Percentiles rank a stretch among this genome's conserved stretches.
Conservation (phyloP, 2,888 invertebrate species). For the Dryadula phaetusa region DNA sequence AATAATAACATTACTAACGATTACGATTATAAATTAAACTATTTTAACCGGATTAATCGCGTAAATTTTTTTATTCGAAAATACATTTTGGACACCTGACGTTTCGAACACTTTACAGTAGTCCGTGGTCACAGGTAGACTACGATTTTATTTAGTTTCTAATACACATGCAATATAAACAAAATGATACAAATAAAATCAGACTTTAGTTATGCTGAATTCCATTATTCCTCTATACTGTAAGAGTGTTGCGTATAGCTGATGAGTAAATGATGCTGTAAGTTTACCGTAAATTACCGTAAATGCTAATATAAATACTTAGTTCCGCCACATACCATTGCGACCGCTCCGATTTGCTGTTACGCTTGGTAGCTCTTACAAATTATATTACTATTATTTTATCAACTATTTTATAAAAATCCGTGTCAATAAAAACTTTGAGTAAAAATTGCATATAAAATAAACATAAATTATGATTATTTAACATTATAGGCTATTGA, state of each 20-base stretch:
- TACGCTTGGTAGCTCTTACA: conserved; percentile 56
- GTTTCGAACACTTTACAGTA: no score
- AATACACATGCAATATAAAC: no score
- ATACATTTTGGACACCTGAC: no score
- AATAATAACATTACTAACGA: no score
- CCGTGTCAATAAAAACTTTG: background rate
- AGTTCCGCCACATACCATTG: conserved; percentile 74
- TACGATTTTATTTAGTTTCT: no score
- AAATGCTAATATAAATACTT: conserved; percentile 70
- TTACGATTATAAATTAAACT: no score
- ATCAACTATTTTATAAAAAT: conserved; percentile 22
- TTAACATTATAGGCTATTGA: background rate
- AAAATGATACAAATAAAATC: background rate
- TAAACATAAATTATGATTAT: background rate
- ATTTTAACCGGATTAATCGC: no score
- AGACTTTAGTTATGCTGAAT: background rate
- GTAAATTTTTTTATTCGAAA: no score
- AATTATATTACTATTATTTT: conserved; percentile 40
- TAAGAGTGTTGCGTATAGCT: conserved; percentile 55
- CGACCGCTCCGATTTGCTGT: conserved; percentile 59
- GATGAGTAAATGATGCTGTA: conserved; percentile 54
- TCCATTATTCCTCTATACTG: conserved; percentile 51
- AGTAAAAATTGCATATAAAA: background rate
- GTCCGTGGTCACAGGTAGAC: no score
- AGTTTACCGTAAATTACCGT: conserved; percentile 65